Evolutionary conservation across 2,888 invertebrate genomes (phyloP), one percentile per base, ranked within the genome.

Genomic region (Hypolimnas misippus): DNA sequence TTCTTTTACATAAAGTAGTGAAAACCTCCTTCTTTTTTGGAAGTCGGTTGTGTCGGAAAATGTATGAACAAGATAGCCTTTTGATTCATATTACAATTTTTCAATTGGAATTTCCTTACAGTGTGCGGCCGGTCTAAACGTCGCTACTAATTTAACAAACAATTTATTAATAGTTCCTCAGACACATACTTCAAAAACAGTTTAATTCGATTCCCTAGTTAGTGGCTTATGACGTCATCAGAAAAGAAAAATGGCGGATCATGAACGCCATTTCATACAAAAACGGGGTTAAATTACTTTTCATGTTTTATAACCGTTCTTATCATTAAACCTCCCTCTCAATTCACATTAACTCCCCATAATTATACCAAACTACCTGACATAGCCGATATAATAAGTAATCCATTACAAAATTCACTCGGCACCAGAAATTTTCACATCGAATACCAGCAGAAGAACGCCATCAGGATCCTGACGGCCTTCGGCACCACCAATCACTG

Each of bases 391-490:
- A 33, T 33, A 2, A 33, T 8, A 33, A 8, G 3, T 6, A 29
- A 29, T 29, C n/a, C n/a, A n/a, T n/a, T n/a, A n/a, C n/a, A n/a
- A n/a, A n/a, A n/a, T n/a, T n/a, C n/a, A n/a, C 44, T n/a, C 19
- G 4, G 8, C 21, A 19, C 38, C 14, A 40, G n/a, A n/a, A n/a
- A n/a, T n/a, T n/a, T n/a, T 49, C 49, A 49, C 25, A 49, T 49
- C 8, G 49, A 29, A 14, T 72, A 73, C 80, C 78, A 78, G 55
- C 82, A 82, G 51, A 82, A 78, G 60, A 79, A 66, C 35, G 73
- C 76, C 67, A 76, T 67, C 2, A 82, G 38, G 1, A 77, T 33
- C 54, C 66, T 72, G 3, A 77, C 73, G 70, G 78, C 76, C 72
- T 74, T 64, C 7, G 72, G 57, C 40, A 80, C 76, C 69, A 57